Evolutionary conservation across 1,140 invertebrate species (phyloP).

Genomic region (Temnothorax longispinosus): DNA sequence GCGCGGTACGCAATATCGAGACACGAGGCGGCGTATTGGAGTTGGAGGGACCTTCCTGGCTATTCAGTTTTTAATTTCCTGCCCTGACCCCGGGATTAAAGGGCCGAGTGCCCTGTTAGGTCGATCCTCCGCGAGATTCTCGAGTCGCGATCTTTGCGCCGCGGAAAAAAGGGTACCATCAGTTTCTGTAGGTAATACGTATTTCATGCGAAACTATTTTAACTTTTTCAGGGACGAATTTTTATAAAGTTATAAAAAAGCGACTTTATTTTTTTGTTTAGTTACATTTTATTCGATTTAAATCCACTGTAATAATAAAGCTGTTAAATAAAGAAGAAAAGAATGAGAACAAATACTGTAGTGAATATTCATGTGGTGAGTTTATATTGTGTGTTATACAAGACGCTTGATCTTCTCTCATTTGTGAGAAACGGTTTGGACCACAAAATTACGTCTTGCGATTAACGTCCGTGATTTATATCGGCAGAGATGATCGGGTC

Average conservation of each 20-base stretch:
- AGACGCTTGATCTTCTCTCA: too few relatives aligned
- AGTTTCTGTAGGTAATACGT: background rate
- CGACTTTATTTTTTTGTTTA: background rate
- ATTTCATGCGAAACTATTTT: background rate
- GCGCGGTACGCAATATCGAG: slow-evolving; percentile 53
- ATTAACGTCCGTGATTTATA: background rate
- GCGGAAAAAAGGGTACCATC: background rate
- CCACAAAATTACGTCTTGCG: background rate
- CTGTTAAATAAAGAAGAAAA: background rate
- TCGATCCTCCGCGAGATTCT: slow-evolving; percentile 18
- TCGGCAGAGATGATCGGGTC: background rate
- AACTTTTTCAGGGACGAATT: background rate
- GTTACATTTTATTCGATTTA: background rate
- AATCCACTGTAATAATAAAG: background rate
- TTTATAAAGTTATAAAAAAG: background rate
- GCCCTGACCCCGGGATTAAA: slow-evolving; percentile 49
- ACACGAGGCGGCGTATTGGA: slow-evolving; percentile 35
- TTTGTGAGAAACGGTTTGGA: too few relatives aligned
- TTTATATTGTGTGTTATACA: too few relatives aligned
- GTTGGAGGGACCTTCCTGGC: slow-evolving; percentile 32
- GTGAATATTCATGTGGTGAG: too few relatives aligned
- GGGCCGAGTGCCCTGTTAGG: slow-evolving; percentile 42
- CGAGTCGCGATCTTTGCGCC: background rate
- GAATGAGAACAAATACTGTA: background rate
- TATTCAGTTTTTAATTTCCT: slow-evolving; percentile 69